Conservation (phyloP, 2,888 invertebrate genomes). For the Dasysyrphus albostriatus region DNA sequence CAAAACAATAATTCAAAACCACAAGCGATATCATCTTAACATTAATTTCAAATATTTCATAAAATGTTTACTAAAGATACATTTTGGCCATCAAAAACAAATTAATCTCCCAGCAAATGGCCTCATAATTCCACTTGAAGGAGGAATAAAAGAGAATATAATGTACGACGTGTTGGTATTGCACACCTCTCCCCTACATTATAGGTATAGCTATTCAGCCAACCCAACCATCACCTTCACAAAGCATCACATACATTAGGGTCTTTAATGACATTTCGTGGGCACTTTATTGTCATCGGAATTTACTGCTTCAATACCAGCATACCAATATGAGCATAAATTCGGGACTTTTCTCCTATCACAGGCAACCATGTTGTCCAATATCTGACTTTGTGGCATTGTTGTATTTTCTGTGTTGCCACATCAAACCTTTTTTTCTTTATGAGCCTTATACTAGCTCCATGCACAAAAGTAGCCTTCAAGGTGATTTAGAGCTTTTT, state of each 20-base stretch:
- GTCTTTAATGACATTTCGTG: slow-evolving; percentile 60
- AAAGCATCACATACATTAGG: slow-evolving; percentile 36
- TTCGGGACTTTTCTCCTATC: slow-evolving; percentile 28
- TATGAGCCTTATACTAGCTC: background rate
- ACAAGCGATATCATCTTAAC: slow-evolving; percentile 1
- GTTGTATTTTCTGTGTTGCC: background rate
- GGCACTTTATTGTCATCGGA: slow-evolving; percentile 55
- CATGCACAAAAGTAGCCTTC: background rate
- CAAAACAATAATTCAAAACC: background rate
- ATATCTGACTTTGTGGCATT: slow-evolving; percentile 18
- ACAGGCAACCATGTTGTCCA: background rate
- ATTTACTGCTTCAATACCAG: slow-evolving; percentile 43
- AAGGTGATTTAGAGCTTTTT: slow-evolving; percentile 57
- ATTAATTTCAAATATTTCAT: slow-evolving; percentile 28
- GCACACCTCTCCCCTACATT: background rate
- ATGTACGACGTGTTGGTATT: background rate
- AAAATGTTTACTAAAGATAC: slow-evolving; percentile 3
- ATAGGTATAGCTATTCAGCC: background rate
- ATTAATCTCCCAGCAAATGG: slow-evolving; percentile 1
- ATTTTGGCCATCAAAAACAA: slow-evolving; percentile 1
- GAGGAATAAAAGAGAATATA: background rate
- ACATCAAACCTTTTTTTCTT: slow-evolving; percentile 10
- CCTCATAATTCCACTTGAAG: slow-evolving; percentile 16
- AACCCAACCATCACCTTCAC: slow-evolving; percentile 24
- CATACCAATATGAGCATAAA: slow-evolving; percentile 46